Evolutionary conservation across 2,113 vertebrate species (phyloP).

Genomic region (Copsychus sechellarum): DNA sequence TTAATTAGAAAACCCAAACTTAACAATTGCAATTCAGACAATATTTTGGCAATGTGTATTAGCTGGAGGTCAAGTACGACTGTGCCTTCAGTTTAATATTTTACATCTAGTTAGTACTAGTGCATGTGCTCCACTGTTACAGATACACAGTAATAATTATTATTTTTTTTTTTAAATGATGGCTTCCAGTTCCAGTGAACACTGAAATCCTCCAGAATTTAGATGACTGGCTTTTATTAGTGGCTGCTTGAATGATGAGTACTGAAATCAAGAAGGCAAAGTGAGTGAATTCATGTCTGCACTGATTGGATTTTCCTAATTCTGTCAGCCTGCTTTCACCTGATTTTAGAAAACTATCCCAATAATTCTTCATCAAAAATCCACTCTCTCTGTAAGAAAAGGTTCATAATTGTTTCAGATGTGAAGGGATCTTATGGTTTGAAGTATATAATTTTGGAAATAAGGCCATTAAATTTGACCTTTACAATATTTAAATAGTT

Average conservation of each 20-base stretch:
- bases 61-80: background rate
- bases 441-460: background rate
- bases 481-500: background rate
- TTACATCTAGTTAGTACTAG: background rate
- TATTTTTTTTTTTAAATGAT: background rate
- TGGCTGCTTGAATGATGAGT: background rate
- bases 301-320: background rate
- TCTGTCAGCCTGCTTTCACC: background rate
- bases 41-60: background rate
- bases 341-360: background rate
- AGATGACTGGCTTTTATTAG: background rate
- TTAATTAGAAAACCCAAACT: conserved; percentile 18
- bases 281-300: background rate
- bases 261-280: background rate
- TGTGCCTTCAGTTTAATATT: background rate
- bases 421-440: background rate
- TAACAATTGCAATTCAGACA: background rate
- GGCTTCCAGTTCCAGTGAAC: background rate
- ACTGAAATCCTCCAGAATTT: background rate
- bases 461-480: conserved; percentile 33
- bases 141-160: background rate
- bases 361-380: background rate
- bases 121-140: background rate
- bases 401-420: background rate
- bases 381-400: background rate